A percentile compares a stretch with the other conserved stretches of the same genome.
Conservation (phyloP, 2,113 vertebrate species). For the Crocuta crocuta region DNA sequence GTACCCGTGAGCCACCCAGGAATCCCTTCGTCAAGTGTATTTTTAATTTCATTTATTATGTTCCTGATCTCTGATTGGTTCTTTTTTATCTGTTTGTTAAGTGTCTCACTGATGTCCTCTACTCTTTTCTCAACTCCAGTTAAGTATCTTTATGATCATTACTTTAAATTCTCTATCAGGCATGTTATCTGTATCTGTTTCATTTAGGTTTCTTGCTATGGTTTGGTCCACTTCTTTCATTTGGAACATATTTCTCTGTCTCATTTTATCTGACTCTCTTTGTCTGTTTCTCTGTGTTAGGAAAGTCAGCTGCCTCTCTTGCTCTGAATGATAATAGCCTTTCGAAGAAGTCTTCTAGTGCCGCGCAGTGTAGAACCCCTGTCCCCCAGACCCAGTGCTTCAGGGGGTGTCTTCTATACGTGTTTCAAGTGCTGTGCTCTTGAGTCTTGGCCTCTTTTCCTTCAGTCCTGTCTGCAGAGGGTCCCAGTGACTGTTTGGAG, state of each 20-base stretch:
- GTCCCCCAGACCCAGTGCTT: not conserved
- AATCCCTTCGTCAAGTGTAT: not conserved
- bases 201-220: not conserved
- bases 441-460: not conserved
- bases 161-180: not conserved
- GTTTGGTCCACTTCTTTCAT: not conserved
- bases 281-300: not conserved
- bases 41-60: not conserved
- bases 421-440: not conserved
- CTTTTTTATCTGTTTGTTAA: not conserved
- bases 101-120: not conserved
- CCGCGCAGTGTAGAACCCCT: not conserved
- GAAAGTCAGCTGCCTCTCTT: not conserved
- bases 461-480: not conserved
- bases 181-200: not conserved
- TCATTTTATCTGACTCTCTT: not conserved
- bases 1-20: too few relatives aligned
- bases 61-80: not conserved
- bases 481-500: not conserved
- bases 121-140: not conserved
- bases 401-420: not conserved
- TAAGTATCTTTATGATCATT: not conserved
- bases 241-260: not conserved
- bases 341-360: not conserved
- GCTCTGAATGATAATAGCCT: not conserved